Base-by-base conservation (phyloP, 2,888 invertebrate species). In the Hyalella azteca region DNA sequence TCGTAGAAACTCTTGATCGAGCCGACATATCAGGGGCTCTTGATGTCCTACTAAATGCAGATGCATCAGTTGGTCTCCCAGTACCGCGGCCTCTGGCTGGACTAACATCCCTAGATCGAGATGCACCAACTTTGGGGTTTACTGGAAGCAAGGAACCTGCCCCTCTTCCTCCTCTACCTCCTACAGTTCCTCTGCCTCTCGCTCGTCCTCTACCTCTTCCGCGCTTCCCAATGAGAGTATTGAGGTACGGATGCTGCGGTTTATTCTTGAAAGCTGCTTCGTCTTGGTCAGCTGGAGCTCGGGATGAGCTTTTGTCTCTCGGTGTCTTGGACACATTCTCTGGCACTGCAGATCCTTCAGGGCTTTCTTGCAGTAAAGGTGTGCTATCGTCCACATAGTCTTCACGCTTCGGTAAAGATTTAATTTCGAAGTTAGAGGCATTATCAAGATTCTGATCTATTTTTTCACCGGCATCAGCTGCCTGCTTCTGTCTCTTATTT, bases 161-260 rank as follows among this genome's bases (percentile, higher is more conserved):
- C 29, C 79, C 50, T 48, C 79, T 73, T 75, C 73, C 50, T 15
- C 73, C 36, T 41, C 49, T 22, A 32, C 73, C 22, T 48, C 49
- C 50, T 15, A 36, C 32, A 40, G n/a, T 3, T 3, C n/a, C 29
- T 36, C 50, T 45, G 32, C 49, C 73, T 75, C 50, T 49, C 32
- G 50, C 50, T 40, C 73, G 13, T 73, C 79, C 77, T 29, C 77
- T 22, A 32, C 50, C 77, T 77, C 45, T 29, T 13, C 36, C 36
- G 9, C 39, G 9, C 22, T 54, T 54, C 13, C 66, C 66, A 66
- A 29, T 19, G 39, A 66, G 66, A 19, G 66, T 36, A 19, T 66
- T 36, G 19, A 66, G 36, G n/a, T 66, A 66, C 3, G 66, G 66
- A 36, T 66, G 66, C 13, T 66, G 66, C 1, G 66, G 39, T 29